phyloP scores from a whole-genome alignment of 35 echinoderm and acorn worm genomes.

The Diadema setosum region DNA sequence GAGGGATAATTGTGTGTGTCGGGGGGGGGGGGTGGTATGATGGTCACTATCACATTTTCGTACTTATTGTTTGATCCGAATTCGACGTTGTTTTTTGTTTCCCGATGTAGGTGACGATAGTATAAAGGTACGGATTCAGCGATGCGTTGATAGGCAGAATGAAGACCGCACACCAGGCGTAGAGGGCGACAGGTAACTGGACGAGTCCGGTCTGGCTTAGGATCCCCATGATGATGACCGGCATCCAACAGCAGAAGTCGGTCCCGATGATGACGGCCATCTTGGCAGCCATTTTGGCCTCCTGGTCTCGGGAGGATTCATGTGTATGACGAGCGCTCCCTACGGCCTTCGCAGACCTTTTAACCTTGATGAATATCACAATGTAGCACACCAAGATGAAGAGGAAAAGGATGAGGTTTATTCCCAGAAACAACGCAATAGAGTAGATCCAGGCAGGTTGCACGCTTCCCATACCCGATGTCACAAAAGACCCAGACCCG shows the following conservation, averaged over 20 bases:
- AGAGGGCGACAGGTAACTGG: neutral
- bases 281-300: constrained; percentile 16
- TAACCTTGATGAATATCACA: constrained; percentile 28
- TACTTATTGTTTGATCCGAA: too few relatives aligned
- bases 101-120: neutral
- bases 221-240: constrained; percentile 48
- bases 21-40: too few relatives aligned
- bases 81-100: too few relatives aligned
- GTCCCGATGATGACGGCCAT: constrained; percentile 42
- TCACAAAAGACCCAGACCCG: neutral
- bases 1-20: too few relatives aligned
- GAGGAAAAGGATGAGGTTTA: neutral
- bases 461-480: neutral
- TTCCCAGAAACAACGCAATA: constrained; percentile 15
- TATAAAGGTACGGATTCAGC: constrained; percentile 69
- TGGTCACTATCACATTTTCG: too few relatives aligned
- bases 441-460: constrained; percentile 21
- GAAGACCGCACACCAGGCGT: constrained; percentile 74
- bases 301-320: neutral
- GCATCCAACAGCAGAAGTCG: constrained; percentile 48
- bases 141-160: constrained; percentile 76
- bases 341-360: neutral
- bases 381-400: constrained; percentile 15
- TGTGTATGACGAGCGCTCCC: neutral
- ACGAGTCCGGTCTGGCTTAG: neutral